Percentiles rank a stretch among this genome's conserved stretches.
These are phyloP conservation scores for Plectropomus leopardus DNA, from an alignment of 2,113 vertebrate species.

Conservation along the genomic window DNA sequence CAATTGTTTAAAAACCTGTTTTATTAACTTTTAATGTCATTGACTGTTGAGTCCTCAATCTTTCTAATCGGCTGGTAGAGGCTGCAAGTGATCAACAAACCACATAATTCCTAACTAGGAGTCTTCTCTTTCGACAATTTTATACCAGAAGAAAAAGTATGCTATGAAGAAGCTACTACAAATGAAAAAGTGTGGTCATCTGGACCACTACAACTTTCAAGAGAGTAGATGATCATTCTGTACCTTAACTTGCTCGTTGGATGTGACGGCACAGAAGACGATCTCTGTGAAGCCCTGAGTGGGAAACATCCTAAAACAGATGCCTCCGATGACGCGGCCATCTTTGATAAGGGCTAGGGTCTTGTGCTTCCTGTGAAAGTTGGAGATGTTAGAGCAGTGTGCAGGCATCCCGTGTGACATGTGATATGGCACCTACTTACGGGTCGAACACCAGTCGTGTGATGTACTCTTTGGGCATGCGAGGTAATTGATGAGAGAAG, in stretches of 20 bases:
- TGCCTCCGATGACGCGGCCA: constrained; percentile 96
- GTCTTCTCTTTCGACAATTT: neutral
- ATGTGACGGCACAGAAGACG: constrained; percentile 98
- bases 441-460: constrained; percentile 98
- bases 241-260: constrained; percentile 99
- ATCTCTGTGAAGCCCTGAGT: constrained; percentile 99
- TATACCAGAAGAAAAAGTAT: neutral
- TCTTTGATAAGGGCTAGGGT: constrained; percentile 98
- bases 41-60: no score
- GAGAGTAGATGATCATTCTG: neutral
- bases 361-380: constrained; percentile 93
- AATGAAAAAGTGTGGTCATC: neutral
- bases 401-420: fast-evolving
- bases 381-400: neutral
- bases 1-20: no score
- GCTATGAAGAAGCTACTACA: neutral
- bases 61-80: no score
- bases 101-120: no score
- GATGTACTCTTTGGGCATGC: constrained; percentile 99
- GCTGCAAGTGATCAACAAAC: no score
- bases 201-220: neutral
- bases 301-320: constrained; percentile 99
- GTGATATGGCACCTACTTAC: constrained; percentile 81
- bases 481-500: constrained; percentile 97
- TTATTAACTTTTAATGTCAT: no score